phyloP scores from a whole-genome alignment of 2,113 vertebrate species.

The Bombycilla garrulus region DNA sequence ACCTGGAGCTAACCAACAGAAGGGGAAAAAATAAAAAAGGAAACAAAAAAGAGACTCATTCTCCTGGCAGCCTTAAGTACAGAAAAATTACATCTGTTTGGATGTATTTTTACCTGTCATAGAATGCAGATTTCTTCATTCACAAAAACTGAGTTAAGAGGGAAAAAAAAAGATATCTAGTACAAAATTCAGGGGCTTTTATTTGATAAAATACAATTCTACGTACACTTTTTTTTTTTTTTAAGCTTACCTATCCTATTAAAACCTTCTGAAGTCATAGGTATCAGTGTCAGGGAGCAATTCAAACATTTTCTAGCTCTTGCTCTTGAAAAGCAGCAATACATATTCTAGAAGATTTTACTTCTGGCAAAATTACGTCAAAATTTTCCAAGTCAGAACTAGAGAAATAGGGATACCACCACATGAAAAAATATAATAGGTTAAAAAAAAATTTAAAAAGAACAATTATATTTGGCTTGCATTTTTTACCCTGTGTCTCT shows the following conservation, averaged over 20 bases:
- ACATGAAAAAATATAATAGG: neutral
- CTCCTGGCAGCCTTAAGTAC: neutral
- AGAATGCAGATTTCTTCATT: conserved; percentile 11
- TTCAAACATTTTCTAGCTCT: neutral
- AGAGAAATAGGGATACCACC: neutral
- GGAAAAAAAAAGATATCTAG: neutral
- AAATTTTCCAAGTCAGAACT: neutral
- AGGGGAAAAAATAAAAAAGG: neutral
- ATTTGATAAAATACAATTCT: neutral
- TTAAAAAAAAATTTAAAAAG: neutral
- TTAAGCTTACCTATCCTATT: neutral
- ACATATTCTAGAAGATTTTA: neutral
- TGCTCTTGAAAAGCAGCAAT: conserved; percentile 16
- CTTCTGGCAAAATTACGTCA: neutral
- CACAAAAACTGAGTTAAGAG: neutral
- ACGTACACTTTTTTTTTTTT: neutral
- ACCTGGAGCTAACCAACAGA: neutral
- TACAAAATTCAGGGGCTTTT: neutral
- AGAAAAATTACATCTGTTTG: neutral
- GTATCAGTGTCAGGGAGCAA: neutral
- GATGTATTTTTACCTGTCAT: conserved; percentile 12
- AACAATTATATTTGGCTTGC: neutral
- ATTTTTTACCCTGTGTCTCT: conserved; percentile 1
- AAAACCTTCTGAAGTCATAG: neutral
- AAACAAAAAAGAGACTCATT: neutral